Evolutionary conservation across 2,113 vertebrate species (phyloP).

Genomic region (Notarius quadriscutis): DNA sequence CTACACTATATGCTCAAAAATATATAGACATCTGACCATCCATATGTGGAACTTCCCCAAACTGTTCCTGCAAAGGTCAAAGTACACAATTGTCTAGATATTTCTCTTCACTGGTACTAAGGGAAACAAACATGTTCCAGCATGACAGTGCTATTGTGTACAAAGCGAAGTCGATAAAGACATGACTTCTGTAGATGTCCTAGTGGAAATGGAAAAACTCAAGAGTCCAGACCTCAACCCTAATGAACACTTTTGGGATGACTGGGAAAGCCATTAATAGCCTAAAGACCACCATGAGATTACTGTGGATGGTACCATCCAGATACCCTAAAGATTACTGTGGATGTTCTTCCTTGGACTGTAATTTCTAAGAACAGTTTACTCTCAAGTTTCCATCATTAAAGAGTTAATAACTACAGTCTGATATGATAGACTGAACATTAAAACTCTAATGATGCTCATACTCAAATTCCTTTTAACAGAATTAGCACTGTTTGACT

Average conservation of each 20-base stretch:
- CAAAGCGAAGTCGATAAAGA: background rate
- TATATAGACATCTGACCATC: background rate
- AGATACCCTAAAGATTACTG: background rate
- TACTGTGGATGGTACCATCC: background rate
- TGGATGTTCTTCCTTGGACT: background rate
- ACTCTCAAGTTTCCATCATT: background rate
- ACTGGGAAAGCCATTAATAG: background rate
- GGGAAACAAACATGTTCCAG: background rate
- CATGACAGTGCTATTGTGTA: background rate
- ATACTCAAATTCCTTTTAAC: background rate
- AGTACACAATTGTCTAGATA: background rate
- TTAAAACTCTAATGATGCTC: background rate
- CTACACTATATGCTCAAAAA: background rate
- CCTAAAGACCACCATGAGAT: background rate
- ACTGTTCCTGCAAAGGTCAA: background rate
- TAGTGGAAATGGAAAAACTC: background rate
- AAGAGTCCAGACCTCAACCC: background rate
- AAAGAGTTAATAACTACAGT: background rate
- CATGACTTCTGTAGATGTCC: background rate
- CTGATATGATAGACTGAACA: background rate
- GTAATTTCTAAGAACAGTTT: background rate
- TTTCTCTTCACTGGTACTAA: background rate
- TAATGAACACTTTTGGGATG: background rate
- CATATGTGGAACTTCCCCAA: background rate
- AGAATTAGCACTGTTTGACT: background rate